Evolutionary conservation across 2,797 vertebrate genomes (phyloP).

Genomic region (Danio kyathit): DNA sequence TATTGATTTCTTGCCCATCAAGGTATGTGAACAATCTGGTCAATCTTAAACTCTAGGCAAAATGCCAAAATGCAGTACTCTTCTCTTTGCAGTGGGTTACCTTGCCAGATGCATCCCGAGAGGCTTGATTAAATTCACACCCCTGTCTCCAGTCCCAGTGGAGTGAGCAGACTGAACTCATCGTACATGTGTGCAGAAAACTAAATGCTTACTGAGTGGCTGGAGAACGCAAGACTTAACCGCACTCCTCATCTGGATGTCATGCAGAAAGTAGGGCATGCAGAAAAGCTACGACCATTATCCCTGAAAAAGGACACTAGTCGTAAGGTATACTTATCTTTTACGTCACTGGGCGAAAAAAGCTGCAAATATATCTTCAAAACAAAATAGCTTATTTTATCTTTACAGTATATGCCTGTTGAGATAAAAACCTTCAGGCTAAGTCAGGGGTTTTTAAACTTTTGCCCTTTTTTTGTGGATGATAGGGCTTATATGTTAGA

Average conservation of each 20-base stretch:
- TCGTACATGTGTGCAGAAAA: conserved; percentile 17
- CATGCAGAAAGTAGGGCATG: conserved; percentile 8
- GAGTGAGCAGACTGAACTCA: conserved; percentile 4
- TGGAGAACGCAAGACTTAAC: neutral
- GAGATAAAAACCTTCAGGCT: neutral
- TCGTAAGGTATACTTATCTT: neutral
- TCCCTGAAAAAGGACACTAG: neutral
- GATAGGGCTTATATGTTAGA: neutral
- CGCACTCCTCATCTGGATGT: neutral
- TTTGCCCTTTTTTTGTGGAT: neutral
- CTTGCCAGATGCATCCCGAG: conserved; percentile 22
- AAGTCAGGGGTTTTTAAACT: neutral
- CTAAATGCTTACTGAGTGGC: neutral
- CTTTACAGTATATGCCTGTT: too few relatives aligned
- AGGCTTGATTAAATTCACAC: conserved; percentile 38
- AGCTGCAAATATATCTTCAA: neutral
- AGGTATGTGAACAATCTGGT: neutral
- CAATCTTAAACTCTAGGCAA: neutral
- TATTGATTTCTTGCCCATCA: neutral
- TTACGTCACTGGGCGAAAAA: neutral
- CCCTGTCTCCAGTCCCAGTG: conserved; percentile 12
- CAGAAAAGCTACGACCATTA: conserved; percentile 4
- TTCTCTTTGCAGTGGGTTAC: conserved; percentile 20
- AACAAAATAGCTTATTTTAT: neutral
- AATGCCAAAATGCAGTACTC: conserved; percentile 18